Evolutionary conservation across 2,888 invertebrate genomes (phyloP).

Genomic region (Caenorhabditis imperialis): DNA sequence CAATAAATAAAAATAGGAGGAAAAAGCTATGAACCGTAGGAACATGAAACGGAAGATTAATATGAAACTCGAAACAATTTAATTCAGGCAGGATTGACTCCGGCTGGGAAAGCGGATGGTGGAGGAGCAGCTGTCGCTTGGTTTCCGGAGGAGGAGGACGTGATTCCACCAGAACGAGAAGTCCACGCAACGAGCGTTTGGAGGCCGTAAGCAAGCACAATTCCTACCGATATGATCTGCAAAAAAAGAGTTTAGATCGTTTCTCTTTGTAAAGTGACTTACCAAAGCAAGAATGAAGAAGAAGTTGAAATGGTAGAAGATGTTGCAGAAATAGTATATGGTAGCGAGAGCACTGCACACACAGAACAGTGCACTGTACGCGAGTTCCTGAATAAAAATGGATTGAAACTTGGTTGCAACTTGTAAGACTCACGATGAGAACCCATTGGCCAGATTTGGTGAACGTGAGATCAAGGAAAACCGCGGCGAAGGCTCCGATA

Average conservation of each 20-base stretch:
- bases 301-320: slow-evolving; percentile 61
- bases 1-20: slow-evolving; percentile 14
- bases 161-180: slow-evolving; percentile 8
- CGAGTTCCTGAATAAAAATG: slow-evolving; percentile 46
- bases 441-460: slow-evolving; percentile 31
- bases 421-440: slow-evolving; percentile 20
- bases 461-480: slow-evolving; percentile 47
- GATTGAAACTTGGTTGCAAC: not conserved
- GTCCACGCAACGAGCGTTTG: slow-evolving; percentile 46
- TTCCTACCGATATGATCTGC: slow-evolving; percentile 25
- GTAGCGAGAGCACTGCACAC: slow-evolving; percentile 59
- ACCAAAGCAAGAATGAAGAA: slow-evolving; percentile 54
- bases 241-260: not conserved
- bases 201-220: slow-evolving; percentile 49
- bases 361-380: slow-evolving; percentile 45
- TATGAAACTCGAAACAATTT: not conserved
- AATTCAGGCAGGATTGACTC: slow-evolving; percentile 59
- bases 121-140: slow-evolving; percentile 56
- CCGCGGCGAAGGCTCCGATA: slow-evolving; percentile 46
- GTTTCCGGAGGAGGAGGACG: slow-evolving; percentile 13
- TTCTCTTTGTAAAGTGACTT: slow-evolving; percentile 1
- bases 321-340: slow-evolving; percentile 60
- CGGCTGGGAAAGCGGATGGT: slow-evolving; percentile 53
- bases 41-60: not conserved
- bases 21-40: slow-evolving; percentile 12